These are phyloP conservation scores for Papilio polyxenes DNA, from an alignment of 1,140 invertebrate genomes.

Conservation along the genomic window DNA sequence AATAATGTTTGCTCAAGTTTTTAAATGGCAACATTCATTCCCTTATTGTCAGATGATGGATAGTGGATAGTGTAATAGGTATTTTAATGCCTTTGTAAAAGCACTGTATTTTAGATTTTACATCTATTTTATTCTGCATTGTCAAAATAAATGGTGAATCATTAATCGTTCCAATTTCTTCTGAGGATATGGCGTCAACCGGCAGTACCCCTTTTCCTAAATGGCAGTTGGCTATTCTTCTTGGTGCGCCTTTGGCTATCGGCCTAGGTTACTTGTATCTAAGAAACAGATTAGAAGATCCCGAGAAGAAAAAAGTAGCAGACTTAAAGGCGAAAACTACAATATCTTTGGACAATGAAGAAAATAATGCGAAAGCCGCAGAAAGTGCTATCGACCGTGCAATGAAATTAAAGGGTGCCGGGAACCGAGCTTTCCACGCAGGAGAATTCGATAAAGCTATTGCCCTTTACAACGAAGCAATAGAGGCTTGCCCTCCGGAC, in stretches of 20 bases:
- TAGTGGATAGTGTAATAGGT: conserved; percentile 34
- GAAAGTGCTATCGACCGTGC: conserved; percentile 86
- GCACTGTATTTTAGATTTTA: conserved; percentile 32
- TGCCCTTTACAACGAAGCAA: conserved; percentile 92
- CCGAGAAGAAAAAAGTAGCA: conserved; percentile 80
- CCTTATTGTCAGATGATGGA: conserved; percentile 37
- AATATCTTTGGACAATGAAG: conserved; percentile 80
- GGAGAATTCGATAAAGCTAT: conserved; percentile 95
- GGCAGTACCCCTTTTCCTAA: conserved; percentile 78
- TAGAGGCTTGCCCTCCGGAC: conserved; percentile 89
- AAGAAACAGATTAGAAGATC: conserved; percentile 81
- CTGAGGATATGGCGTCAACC: conserved; percentile 72
- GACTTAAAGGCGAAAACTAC: conserved; percentile 80
- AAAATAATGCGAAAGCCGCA: conserved; percentile 65
- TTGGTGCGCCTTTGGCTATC: conserved; percentile 90
- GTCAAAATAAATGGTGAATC: conserved; percentile 70
- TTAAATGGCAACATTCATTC: conserved; percentile 18
- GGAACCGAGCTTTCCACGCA: conserved; percentile 93
- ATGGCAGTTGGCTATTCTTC: conserved; percentile 88
- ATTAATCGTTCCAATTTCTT: conserved; percentile 52
- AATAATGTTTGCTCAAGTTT: not conserved
- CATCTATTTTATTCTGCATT: conserved; percentile 40
- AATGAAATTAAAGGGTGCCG: conserved; percentile 89
- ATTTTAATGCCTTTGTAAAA: conserved; percentile 37
- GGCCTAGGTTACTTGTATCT: conserved; percentile 91